Evolutionary conservation across 2,113 vertebrate genomes (phyloP), one percentile per base, ranked within the genome.

Genomic region (Isurus oxyrinchus): DNA sequence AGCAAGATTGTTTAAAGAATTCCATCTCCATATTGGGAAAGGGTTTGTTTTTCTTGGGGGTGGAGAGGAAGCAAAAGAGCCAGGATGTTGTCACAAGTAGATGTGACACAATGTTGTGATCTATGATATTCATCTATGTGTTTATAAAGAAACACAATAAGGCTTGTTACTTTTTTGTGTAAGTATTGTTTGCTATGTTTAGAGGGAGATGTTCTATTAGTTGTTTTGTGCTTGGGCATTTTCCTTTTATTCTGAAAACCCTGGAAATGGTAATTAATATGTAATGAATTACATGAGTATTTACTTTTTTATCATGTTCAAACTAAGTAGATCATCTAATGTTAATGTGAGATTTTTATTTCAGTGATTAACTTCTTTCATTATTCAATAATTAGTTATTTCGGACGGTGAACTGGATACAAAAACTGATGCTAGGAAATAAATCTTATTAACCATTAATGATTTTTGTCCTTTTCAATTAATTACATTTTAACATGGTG

Each of bases 401-500:
- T 59, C 31, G 61, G 55, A n/a, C 61, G 35, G 2, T 61, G 88
- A 27, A 4, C 16, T 91, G 25, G 55, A 91, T 91, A 84, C 8
- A n/a, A 76, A n/a, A 91, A 59, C 31, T 91, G 55, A 91, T 93
- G 57, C 14, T 59, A 61, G 19, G 57, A 91, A 59, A 91, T 59
- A 91, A 91, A 91, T 91, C 10, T 91, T 27, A 91, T 91, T 91
- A 91, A 91, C 55, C 88, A 59, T 91, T 31, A 59, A 59, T 87
- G 35, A 27, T 3, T 40, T 84, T 84, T 93, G 88, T 93, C 57
- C 40, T 84, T 84, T 53, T 61, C 31, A 59, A 93, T 93, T 93
- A n/a, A 59, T 61, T 61, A n/a, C 31, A 35, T 57, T 90, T 90
- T 49, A 27, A 27, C 1, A 55, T 3, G 3, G 49, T 31, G 8